A percentile compares a stretch with the other conserved stretches of the same genome.
phyloP scores from a whole-genome alignment of 2,797 vertebrate genomes.

The Diplodus puntazzo region DNA sequence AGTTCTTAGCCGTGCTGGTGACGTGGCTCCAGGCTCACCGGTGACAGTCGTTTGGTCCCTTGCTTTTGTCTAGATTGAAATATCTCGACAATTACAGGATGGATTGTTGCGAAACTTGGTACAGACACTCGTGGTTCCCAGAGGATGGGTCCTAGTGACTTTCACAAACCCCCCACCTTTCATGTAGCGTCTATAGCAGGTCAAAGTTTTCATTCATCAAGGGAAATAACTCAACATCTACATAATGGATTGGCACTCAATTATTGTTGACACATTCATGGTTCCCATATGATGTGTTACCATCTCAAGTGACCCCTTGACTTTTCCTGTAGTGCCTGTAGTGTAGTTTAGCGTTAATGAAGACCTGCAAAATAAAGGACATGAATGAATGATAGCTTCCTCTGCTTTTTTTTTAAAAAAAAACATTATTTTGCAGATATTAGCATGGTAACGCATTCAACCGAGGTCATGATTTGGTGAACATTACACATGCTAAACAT shows the following conservation, averaged over 20 bases:
- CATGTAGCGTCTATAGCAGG: background rate
- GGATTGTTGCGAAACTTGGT: background rate
- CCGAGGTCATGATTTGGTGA: background rate
- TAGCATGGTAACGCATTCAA: background rate
- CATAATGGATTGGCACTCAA: background rate
- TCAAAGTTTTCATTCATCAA: background rate
- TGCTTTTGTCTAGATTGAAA: constrained; percentile 8
- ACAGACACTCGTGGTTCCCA: background rate
- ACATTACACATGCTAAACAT: background rate
- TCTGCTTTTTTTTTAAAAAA: background rate
- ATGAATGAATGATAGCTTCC: background rate
- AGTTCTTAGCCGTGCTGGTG: background rate
- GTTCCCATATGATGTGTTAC: background rate
- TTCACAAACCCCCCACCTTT: background rate
- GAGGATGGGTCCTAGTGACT: background rate
- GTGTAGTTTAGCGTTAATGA: background rate
- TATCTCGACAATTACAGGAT: background rate
- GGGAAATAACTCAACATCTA: background rate
- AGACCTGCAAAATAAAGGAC: background rate
- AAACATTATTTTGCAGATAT: background rate
- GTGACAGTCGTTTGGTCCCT: background rate
- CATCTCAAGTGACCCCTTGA: background rate
- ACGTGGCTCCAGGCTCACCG: background rate
- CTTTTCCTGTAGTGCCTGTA: background rate
- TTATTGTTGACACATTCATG: background rate